Percentiles rank a stretch among this genome's conserved stretches.
phyloP scores from a whole-genome alignment of 1,140 invertebrate species.

The Trigoniulus corallinus region DNA sequence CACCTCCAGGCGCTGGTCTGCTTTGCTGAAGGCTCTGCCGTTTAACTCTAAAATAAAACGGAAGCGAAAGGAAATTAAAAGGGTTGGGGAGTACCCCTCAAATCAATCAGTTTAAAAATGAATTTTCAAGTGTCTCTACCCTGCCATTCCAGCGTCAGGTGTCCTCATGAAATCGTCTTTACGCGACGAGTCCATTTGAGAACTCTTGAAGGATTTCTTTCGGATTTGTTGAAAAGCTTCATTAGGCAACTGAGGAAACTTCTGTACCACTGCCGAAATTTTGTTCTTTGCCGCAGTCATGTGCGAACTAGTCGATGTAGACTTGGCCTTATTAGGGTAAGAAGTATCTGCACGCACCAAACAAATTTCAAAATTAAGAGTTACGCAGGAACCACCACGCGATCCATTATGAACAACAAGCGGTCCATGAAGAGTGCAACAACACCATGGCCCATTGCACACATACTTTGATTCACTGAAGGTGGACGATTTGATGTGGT shows the following conservation, averaged over 20 bases:
- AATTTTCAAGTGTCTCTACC: no score
- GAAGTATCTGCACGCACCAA: no score
- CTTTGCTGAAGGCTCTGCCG: constrained; percentile 14
- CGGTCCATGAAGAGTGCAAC: no score
- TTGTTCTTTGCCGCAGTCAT: background rate
- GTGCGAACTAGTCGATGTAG: background rate
- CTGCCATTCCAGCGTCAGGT: constrained; percentile 28
- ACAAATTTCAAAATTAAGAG: no score
- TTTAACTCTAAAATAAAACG: constrained; percentile 23
- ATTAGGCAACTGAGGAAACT: background rate
- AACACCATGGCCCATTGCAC: no score
- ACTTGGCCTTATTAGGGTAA: no score
- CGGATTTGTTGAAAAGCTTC: background rate
- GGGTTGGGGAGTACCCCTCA: no score
- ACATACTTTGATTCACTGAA: no score
- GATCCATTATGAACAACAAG: no score
- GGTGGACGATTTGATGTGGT: no score
- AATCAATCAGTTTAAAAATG: no score
- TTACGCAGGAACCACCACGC: no score
- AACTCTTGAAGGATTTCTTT: constrained; percentile 5
- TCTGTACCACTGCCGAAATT: background rate
- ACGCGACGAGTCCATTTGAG: constrained; percentile 2
- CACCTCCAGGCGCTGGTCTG: constrained; percentile 19
- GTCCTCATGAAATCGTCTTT: constrained; percentile 25
- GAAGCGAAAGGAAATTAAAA: background rate